These are phyloP conservation scores for Ophion slaviceki DNA, from an alignment of 2,888 invertebrate species.

Conservation along the genomic window DNA sequence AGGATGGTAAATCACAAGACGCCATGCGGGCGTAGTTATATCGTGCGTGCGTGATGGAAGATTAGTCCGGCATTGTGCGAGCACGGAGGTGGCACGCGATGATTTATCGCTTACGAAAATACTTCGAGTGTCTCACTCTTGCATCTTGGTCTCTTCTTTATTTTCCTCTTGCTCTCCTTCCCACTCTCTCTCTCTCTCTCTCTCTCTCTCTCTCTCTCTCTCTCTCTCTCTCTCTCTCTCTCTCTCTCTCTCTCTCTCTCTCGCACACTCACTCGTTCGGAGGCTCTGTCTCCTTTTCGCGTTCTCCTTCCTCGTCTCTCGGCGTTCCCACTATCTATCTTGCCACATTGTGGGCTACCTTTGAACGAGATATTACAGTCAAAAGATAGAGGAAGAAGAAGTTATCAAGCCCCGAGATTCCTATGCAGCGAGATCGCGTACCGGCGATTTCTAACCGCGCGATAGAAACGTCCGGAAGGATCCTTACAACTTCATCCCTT, in stretches of 20 bases:
- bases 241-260: constrained; percentile 17
- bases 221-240: constrained; percentile 18
- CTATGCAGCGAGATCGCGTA: constrained; percentile 52
- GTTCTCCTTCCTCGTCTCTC: constrained; percentile 6
- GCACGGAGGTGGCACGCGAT: constrained; percentile 80
- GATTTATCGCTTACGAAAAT: constrained; percentile 80
- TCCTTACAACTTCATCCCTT: background rate
- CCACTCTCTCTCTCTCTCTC: constrained; percentile 10
- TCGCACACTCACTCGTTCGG: background rate
- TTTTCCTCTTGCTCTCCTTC: constrained; percentile 36
- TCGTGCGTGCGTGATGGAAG: constrained; percentile 83
- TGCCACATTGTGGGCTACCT: constrained; percentile 60
- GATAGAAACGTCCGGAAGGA: constrained; percentile 32
- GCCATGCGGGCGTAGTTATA: constrained; percentile 83
- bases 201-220: constrained; percentile 12
- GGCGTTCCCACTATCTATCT: constrained; percentile 51
- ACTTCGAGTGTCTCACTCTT: constrained; percentile 64
- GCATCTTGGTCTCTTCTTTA: constrained; percentile 35
- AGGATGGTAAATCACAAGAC: constrained; percentile 82
- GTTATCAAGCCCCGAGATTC: constrained; percentile 63
- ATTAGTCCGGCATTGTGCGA: constrained; percentile 83
- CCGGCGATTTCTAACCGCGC: constrained; percentile 46
- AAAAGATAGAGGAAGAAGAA: constrained; percentile 67
- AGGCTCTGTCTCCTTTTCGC: constrained; percentile 15
- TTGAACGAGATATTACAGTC: constrained; percentile 68